Evolutionary conservation across 1,140 invertebrate species (phyloP).

Genomic region (Caenorhabditis inopinata): DNA sequence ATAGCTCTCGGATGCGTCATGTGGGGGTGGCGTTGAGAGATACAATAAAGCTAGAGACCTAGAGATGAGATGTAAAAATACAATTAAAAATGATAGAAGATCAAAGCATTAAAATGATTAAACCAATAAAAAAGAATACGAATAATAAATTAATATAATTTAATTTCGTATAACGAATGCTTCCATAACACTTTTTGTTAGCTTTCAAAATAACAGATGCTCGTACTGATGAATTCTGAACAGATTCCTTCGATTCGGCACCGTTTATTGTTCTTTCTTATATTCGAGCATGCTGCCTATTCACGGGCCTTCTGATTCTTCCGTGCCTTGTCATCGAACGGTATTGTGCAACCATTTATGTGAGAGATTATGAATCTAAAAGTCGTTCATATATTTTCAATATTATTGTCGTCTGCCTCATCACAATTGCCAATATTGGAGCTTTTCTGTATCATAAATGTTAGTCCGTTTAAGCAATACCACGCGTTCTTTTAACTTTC

Average conservation of each 20-base stretch:
- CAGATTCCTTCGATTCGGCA: neutral
- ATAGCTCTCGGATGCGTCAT: too few species aligned
- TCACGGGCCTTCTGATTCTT: neutral
- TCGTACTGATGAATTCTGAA: too few species aligned
- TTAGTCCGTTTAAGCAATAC: neutral
- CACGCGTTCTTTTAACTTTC: neutral
- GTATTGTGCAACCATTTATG: neutral
- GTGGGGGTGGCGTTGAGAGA: too few species aligned
- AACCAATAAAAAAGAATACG: too few species aligned
- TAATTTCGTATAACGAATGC: too few species aligned
- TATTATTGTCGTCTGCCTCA: neutral
- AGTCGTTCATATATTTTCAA: neutral
- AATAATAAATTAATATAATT: too few species aligned
- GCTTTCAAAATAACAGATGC: too few species aligned
- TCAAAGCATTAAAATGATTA: too few species aligned
- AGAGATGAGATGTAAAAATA: too few species aligned
- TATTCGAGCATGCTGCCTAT: neutral
- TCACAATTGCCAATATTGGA: neutral
- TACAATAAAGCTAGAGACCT: too few species aligned
- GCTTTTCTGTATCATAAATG: neutral
- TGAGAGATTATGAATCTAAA: neutral
- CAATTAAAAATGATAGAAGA: too few species aligned
- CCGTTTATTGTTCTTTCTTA: neutral
- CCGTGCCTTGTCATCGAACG: neutral
- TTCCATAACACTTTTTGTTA: too few species aligned